Conservation (phyloP, 2,888 invertebrate genomes). For the Herminia tarsipennalis region DNA sequence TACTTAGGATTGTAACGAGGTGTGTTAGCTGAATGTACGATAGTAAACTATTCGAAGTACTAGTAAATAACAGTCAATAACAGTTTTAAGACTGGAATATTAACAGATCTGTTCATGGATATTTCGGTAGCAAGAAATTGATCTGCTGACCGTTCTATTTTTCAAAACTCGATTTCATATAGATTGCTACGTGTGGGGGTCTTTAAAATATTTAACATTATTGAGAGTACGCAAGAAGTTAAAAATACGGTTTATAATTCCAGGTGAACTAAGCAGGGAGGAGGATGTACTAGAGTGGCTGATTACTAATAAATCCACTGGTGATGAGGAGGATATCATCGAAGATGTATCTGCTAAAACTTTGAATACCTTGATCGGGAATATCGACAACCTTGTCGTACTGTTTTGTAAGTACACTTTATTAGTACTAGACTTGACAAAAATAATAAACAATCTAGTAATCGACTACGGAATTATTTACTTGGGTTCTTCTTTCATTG, state of each 20-base stretch:
- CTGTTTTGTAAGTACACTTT: slow-evolving; percentile 91
- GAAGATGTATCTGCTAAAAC: slow-evolving; percentile 97
- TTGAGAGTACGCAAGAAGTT: not conserved
- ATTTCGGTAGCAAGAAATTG: slow-evolving; percentile 16
- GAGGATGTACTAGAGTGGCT: slow-evolving; percentile 97
- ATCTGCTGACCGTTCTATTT: slow-evolving; percentile 22
- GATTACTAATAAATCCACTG: slow-evolving; percentile 96
- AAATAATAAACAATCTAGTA: too few relatives aligned
- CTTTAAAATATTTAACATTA: not conserved
- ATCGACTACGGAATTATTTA: too few relatives aligned
- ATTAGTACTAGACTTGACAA: too few relatives aligned
- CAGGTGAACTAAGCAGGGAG: slow-evolving; percentile 94
- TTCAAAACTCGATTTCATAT: slow-evolving; percentile 4
- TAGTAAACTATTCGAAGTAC: slow-evolving; percentile 23
- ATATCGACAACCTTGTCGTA: slow-evolving; percentile 96
- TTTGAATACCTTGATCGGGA: slow-evolving; percentile 93
- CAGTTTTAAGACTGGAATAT: slow-evolving; percentile 17
- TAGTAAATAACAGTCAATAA: slow-evolving; percentile 23
- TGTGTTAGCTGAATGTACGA: slow-evolving; percentile 27
- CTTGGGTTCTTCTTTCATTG: too few relatives aligned
- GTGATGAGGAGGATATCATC: slow-evolving; percentile 97
- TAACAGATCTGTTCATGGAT: slow-evolving; percentile 7
- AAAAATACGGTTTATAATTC: slow-evolving; percentile 28
- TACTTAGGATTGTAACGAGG: slow-evolving; percentile 29
- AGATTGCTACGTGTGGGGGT: not conserved